phyloP scores from a whole-genome alignment of 2,797 vertebrate species.

The Macroramphosus scolopax region DNA sequence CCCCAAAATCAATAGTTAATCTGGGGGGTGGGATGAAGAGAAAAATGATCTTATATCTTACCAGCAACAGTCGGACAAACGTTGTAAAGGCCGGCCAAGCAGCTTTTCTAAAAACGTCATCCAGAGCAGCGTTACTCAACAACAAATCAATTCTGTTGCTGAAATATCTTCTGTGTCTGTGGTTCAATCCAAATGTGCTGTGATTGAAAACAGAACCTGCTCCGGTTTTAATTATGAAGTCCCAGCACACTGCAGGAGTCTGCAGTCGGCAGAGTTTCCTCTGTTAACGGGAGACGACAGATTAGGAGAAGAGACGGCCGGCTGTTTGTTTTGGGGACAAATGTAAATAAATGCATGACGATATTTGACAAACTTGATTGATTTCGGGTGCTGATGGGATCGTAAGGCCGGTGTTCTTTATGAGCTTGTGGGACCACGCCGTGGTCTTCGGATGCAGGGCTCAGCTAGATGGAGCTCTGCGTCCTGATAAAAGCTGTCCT shows the following conservation, averaged over 20 bases:
- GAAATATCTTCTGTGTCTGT: too few species aligned
- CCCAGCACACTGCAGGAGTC: too few species aligned
- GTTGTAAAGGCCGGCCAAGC: conserved; percentile 53
- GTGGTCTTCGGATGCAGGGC: conserved; percentile 18
- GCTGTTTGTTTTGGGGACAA: too few species aligned
- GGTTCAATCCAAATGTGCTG: too few species aligned
- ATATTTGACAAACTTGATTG: conserved; percentile 1
- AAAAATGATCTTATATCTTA: conserved; percentile 53
- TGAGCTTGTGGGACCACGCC: too few species aligned
- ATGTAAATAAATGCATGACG: conserved; percentile 40
- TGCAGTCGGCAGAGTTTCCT: too few species aligned
- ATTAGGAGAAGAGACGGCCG: too few species aligned
- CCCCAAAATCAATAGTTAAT: conserved; percentile 68
- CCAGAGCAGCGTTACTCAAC: too few species aligned
- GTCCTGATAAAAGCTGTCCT: conserved; percentile 96
- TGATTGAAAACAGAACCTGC: too few species aligned
- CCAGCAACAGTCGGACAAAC: conserved; percentile 43
- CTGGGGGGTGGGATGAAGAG: conserved; percentile 21
- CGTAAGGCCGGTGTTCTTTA: conserved; percentile 52
- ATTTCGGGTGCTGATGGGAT: conserved; percentile 29
- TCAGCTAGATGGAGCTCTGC: conserved; percentile 87
- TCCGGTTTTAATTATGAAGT: too few species aligned
- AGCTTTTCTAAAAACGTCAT: conserved; percentile 28
- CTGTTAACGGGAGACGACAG: too few species aligned
- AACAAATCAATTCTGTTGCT: too few species aligned